Percentiles rank a stretch among this genome's conserved stretches.
Conservation (phyloP, 1,140 invertebrate species). For the Meloidogyne chitwoodi region DNA sequence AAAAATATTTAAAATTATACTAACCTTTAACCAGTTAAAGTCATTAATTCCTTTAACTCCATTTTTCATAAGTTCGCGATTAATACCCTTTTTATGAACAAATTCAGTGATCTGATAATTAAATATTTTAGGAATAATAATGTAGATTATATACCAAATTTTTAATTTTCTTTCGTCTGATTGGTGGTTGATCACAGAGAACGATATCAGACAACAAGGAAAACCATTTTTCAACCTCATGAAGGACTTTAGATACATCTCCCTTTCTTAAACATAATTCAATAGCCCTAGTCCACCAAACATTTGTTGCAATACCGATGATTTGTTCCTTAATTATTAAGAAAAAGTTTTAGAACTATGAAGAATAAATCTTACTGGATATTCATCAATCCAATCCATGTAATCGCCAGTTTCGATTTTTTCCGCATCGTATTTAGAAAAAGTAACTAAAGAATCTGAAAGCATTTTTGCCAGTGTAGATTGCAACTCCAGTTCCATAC, state of each 20-base stretch:
- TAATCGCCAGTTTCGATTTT: too few species aligned
- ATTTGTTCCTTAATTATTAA: constrained; percentile 76
- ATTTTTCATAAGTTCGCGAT: too few species aligned
- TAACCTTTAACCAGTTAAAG: constrained; percentile 85
- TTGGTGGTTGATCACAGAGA: constrained; percentile 88
- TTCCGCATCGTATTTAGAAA: too few species aligned
- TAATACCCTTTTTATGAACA: too few species aligned
- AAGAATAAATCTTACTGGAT: constrained; percentile 68
- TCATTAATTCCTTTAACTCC: too few species aligned
- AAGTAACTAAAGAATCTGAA: constrained; percentile 80
- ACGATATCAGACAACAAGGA: constrained; percentile 94
- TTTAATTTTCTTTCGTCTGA: constrained; percentile 89
- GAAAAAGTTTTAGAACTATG: background rate
- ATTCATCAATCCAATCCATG: constrained; percentile 95
- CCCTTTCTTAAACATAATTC: constrained; percentile 43
- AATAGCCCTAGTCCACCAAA: constrained; percentile 78
- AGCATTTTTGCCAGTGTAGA: constrained; percentile 85
- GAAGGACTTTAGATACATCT: constrained; percentile 76
- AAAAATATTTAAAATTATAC: background rate
- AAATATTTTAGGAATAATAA: background rate
- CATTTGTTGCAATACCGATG: constrained; percentile 63
- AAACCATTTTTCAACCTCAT: constrained; percentile 81
- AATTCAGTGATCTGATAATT: too few species aligned
- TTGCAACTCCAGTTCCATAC: constrained; percentile 94
- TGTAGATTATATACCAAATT: constrained; percentile 70